These are phyloP conservation scores for Tribolium freemani DNA, from an alignment of 2,888 invertebrate genomes.

Conservation along the genomic window DNA sequence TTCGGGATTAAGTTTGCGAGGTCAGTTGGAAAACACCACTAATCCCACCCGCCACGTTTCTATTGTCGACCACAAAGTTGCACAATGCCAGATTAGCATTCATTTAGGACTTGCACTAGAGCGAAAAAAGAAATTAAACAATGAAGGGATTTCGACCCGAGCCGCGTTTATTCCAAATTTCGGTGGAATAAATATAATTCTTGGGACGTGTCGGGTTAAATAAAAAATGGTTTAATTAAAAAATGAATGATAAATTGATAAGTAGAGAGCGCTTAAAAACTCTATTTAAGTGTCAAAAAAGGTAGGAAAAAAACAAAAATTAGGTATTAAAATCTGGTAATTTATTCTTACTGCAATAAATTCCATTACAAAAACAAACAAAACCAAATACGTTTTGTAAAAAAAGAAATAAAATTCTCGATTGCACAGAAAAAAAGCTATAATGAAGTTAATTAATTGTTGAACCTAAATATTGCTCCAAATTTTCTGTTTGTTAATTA, in stretches of 20 bases:
- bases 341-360: no score
- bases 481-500: no score
- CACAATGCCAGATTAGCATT: slow-evolving; percentile 43
- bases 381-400: no score
- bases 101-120: slow-evolving; percentile 35
- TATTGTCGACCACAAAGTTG: slow-evolving; percentile 39
- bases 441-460: no score
- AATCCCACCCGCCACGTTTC: slow-evolving; percentile 34
- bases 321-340: no score
- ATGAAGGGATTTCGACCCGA: slow-evolving; percentile 28
- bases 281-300: no score
- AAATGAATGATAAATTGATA: slow-evolving; percentile 23
- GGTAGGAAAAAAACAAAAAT: no score
- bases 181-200: neutral
- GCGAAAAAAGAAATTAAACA: slow-evolving; percentile 40
- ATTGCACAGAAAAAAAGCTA: no score
- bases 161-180: slow-evolving; percentile 24
- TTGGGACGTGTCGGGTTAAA: neutral
- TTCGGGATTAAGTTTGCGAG: slow-evolving; percentile 31
- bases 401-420: no score
- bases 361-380: no score
- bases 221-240: slow-evolving; percentile 32
- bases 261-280: no score
- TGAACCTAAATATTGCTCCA: no score
- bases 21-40: slow-evolving; percentile 36